phyloP scores from a whole-genome alignment of 2,797 vertebrate genomes.

The Lagorchestes hirsutus region DNA sequence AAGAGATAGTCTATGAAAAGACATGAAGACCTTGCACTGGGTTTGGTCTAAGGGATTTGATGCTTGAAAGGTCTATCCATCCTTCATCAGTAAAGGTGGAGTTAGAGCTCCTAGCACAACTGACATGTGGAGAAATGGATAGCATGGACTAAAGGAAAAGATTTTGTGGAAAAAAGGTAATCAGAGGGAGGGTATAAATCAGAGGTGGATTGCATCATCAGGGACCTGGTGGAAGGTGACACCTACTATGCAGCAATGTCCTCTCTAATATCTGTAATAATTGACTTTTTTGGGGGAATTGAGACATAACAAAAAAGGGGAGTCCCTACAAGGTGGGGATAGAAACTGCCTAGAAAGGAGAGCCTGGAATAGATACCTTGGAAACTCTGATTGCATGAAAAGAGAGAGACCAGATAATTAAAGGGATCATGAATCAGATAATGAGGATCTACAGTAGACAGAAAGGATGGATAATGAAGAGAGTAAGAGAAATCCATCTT shows the following conservation, averaged over 20 bases:
- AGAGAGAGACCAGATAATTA: not conserved
- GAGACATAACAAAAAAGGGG: not conserved
- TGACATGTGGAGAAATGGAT: not conserved
- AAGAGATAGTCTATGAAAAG: not conserved
- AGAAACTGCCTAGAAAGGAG: not conserved
- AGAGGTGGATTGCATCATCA: not conserved
- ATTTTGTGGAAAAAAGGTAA: not conserved
- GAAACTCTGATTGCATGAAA: not conserved
- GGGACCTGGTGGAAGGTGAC: not conserved
- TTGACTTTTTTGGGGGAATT: not conserved
- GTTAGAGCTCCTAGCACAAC: not conserved
- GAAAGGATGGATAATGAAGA: not conserved
- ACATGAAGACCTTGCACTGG: not conserved
- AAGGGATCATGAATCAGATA: not conserved
- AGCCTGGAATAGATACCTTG: not conserved
- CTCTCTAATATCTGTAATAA: not conserved
- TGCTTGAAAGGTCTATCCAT: not conserved
- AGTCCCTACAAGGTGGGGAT: not conserved
- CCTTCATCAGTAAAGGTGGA: not conserved
- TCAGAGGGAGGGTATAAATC: not conserved
- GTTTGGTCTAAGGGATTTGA: not conserved
- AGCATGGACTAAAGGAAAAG: not conserved
- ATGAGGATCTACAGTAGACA: not conserved
- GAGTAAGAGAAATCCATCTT: not conserved
- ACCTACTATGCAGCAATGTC: not conserved